Evolutionary conservation across 2,888 invertebrate species (phyloP), one percentile per base, ranked within the genome.

Genomic region (Drosophila sordidula): DNA sequence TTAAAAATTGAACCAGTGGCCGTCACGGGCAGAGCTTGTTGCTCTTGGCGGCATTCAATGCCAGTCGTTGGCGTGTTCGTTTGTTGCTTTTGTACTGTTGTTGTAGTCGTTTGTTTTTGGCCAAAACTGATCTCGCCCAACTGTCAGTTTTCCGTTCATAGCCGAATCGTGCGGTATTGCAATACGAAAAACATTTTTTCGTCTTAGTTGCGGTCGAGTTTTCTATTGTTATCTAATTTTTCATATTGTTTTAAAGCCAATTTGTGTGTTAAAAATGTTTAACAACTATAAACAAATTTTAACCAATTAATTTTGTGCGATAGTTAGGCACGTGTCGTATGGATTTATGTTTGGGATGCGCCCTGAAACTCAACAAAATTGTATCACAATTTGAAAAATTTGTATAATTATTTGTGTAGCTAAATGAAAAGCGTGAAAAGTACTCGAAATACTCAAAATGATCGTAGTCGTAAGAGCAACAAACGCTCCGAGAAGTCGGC

Each of bases 101-200:
- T 84, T 77, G 77, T 80, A 78, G 88, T 87, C 83, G 81, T 56
- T 75, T 79, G 73, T 63, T 70, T 84, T 88, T 89, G 78, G 77
- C 75, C 87, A 89, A 89, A 89, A 89, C 90, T 90, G 90, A 90
- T 89, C 87, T 90, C 89, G 84, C 86, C 80, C 80, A 90, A 90
- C 80, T 90, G 90, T 89, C 90, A 89, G 90, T 85, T 87, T 85
- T 77, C 81, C 51, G 80, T 76, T 86, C 70, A 80, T 70, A 68
- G 89, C 67, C 89, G 85, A 86, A 73, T 80, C 84, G 85, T 78
- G 89, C 87, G 89, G 85, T 85, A 77, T 79, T 73, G 79, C 75
- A 75, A 70, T 78, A 59, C 75, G 57, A 47, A 50, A 14, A 36
- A 38, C 36, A 41, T 34, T 47, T 50, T 54, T 47, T 34, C 58